Conservation (phyloP, 2,113 vertebrate species). For the Hippolais icterina region DNA sequence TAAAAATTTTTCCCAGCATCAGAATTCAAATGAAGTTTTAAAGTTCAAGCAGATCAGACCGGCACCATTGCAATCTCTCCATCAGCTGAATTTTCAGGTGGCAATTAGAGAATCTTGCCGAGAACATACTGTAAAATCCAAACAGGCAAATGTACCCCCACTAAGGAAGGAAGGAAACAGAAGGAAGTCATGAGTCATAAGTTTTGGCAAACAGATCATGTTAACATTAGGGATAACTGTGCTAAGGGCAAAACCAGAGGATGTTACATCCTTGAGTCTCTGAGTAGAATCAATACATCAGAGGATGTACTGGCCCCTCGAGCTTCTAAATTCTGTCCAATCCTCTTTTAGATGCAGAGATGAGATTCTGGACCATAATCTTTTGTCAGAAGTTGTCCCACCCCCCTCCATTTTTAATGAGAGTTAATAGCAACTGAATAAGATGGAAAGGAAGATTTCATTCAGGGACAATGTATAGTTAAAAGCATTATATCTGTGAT, state of each 20-base stretch:
- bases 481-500: background rate
- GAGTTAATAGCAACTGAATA: background rate
- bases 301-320: background rate
- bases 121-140: background rate
- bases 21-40: background rate
- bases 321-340: background rate
- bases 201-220: background rate
- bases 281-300: background rate
- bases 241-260: background rate
- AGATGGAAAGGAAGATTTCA: background rate
- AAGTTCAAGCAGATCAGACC: background rate
- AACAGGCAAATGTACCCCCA: background rate
- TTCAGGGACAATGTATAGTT: background rate
- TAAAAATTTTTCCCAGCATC: background rate
- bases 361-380: background rate
- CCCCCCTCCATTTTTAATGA: background rate
- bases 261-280: background rate
- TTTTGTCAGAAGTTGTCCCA: background rate
- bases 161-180: conserved; percentile 8
- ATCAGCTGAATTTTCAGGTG: background rate
- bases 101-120: background rate
- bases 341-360: background rate
- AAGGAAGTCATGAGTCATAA: background rate
- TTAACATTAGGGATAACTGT: background rate
- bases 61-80: background rate